Base-by-base conservation (phyloP, 2,797 vertebrate species). In the Danio tinwini region DNA sequence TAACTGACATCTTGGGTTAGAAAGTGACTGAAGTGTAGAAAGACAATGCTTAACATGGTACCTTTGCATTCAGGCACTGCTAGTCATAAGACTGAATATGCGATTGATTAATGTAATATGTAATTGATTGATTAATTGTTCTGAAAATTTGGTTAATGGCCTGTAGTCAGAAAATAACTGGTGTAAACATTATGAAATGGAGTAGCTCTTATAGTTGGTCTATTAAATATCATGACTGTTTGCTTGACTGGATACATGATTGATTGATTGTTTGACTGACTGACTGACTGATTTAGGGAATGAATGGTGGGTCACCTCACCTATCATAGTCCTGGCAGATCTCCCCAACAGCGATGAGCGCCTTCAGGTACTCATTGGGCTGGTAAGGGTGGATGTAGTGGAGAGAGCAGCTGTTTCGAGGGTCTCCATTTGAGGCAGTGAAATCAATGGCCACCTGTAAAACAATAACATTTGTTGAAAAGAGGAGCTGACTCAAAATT, bases 271-370 rank as follows among this genome's bases (percentile, higher is more conserved):
- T 58, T 44, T 77, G 6, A 39, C 17, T 52, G 40, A 29, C 29
- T 29, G 58, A 29, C 29, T 29, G 3, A 29, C 3, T 29, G 29
- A 29, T 39, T 53, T 14, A 44, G 53, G 52, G 47, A 40, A 11
- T 53, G 40, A 55, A 70, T 67, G 16, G 45, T 69, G 7, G 47
- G 17, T 29, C 3, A 29, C 29, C 29, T 52, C 71, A 97, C 97
- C 98, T 99, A 95, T 99, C 97, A 71, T 99, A 99, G 91, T 99
- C 98, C 89, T 99, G 98, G 92, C 98, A 98, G 89, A 99, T 99
- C 92, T 99, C 98, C 42, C 98, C 98, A 0, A 99, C 98, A 78
- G 98, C 97, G 70, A 99, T 97, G 89, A 99, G 85, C 0, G 98
- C 98, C 92, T 99, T 99, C 74, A 99, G 94, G 89, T 99, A 99